phyloP scores from a whole-genome alignment of 2,113 vertebrate species.

The Thymallus thymallus region DNA sequence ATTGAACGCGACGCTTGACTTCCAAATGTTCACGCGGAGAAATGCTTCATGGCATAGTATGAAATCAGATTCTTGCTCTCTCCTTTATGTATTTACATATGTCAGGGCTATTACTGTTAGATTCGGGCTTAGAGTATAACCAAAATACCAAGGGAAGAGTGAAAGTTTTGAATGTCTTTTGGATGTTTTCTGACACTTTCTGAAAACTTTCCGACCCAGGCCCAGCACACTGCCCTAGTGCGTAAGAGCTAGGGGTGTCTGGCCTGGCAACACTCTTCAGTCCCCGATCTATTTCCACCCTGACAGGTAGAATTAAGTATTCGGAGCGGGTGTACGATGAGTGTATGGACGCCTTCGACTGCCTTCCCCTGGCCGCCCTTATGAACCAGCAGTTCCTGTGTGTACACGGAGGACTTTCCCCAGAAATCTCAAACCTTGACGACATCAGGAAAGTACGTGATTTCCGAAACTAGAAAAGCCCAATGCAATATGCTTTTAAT shows the following conservation, averaged over 20 bases:
- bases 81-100: conserved; percentile 71
- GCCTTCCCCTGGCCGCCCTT: conserved; percentile 96
- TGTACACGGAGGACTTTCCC: conserved; percentile 96
- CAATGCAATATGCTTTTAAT: not conserved
- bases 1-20: conserved; percentile 29
- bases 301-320: conserved; percentile 99
- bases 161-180: conserved; percentile 49
- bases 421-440: conserved; percentile 97
- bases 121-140: conserved; percentile 31
- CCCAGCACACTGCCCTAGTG: conserved; percentile 36
- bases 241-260: conserved; percentile 52
- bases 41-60: conserved; percentile 35
- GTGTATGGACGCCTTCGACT: conserved; percentile 99
- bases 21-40: conserved; percentile 30
- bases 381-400: conserved; percentile 99
- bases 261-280: conserved; percentile 45
- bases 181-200: conserved; percentile 48
- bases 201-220: conserved; percentile 37
- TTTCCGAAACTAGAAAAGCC: not conserved
- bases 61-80: conserved; percentile 38
- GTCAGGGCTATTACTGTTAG: conserved; percentile 65
- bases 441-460: conserved; percentile 98
- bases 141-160: conserved; percentile 22
- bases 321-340: conserved; percentile 96
- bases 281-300: conserved; percentile 39